Conservation (phyloP, 2,888 invertebrate genomes). For the Drosophila mettleri region DNA sequence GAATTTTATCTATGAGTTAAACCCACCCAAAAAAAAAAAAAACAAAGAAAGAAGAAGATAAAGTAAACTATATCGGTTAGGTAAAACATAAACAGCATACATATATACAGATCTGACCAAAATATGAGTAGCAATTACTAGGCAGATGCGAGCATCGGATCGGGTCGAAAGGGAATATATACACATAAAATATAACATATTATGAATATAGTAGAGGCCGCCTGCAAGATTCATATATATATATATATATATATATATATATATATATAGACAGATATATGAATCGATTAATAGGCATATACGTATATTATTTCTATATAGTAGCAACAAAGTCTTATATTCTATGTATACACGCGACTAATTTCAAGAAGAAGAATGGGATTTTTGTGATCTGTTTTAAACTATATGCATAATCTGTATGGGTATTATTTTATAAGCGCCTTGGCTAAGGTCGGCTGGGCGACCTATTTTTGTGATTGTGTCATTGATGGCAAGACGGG, state of each 20-base stretch:
- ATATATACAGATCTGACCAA: constrained; percentile 47
- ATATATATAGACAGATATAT: constrained; percentile 10
- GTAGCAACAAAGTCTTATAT: constrained; percentile 41
- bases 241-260: constrained; percentile 12
- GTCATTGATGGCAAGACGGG: constrained; percentile 42
- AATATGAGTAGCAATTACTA: constrained; percentile 33
- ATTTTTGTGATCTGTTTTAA: constrained; percentile 67
- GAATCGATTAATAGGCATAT: constrained; percentile 38
- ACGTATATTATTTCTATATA: constrained; percentile 14
- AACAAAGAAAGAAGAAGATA: constrained; percentile 11
- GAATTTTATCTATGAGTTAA: constrained; percentile 38
- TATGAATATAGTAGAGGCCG: constrained; percentile 10
- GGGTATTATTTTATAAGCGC: constrained; percentile 73
- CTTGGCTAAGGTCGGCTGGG: constrained; percentile 43
- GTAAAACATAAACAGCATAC: neutral
- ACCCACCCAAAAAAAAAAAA: constrained; percentile 41
- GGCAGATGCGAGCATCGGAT: constrained; percentile 14
- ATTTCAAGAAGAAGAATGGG: constrained; percentile 1
- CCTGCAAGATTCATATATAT: constrained; percentile 17
- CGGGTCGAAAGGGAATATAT: constrained; percentile 27
- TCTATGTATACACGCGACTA: constrained; percentile 27
- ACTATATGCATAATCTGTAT: constrained; percentile 64
- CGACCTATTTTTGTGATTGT: constrained; percentile 67
- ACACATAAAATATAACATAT: constrained; percentile 12
- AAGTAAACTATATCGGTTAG: neutral